Base-by-base conservation (phyloP, 1,140 invertebrate genomes). In the Heliothis virescens region DNA sequence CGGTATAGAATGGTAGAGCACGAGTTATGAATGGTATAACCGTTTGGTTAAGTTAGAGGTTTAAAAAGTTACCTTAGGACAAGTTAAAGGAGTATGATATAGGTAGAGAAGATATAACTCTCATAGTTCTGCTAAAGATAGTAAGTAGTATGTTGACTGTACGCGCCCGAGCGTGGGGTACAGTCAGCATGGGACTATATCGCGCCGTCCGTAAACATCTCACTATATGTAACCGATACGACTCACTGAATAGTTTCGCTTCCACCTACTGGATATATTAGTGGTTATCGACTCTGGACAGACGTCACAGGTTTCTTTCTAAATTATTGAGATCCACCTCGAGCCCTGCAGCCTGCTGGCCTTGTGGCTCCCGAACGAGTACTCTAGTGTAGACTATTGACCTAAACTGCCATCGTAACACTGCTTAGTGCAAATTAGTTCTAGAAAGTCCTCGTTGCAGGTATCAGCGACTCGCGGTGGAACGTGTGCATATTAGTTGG, bases 21-120 rank as follows among this genome's bases (percentile, higher is more conserved):
- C 73, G 85, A 84, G 82, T 85, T 82, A 76, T 87, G 85, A 86
- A 85, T 90, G 90, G 87, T 89, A 87, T 87, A 87, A 88, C 85
- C 87, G 86, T 87, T 89, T 85, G 89, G 88, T 89, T 91, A 88
- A 87, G 86, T 84, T 88, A 92, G 89, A 76, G 80, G 79, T 86
- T 87, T 85, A 90, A 90, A 90, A 90, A 84, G 80, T 87, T 89
- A 92, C 79, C 83, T 86, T 89, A 90, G 88, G 79, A 78, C 80
- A 59, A 87, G 79, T 87, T 84, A 82, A 80, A 55, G 69, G 78
- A 84, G 74, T 81, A 86, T 82, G 83, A 83, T 84, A 86, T 90
- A 90, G 81, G 73, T 89, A 88, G 81, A 87, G 78, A 87, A 47
- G 71, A 85, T 81, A 80, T 90, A 85, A 87, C 83, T 86, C 79